Evolutionary conservation across 2,797 vertebrate species (phyloP).

Genomic region (Parauchenoglanis punctatus): DNA sequence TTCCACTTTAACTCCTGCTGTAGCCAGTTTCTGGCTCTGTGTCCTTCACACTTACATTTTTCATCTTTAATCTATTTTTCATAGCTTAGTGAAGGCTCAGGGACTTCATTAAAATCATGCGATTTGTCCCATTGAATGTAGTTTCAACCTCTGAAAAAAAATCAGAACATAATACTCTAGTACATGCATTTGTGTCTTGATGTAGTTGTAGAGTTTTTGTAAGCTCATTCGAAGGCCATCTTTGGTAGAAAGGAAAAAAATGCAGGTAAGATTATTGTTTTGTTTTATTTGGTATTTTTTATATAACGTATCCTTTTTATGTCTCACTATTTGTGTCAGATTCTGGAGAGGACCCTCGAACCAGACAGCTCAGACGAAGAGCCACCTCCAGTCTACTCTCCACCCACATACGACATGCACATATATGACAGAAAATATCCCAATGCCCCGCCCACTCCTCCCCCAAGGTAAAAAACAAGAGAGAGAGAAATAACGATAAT

Average conservation of each 20-base stretch:
- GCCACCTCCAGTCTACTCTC: constrained; percentile 93
- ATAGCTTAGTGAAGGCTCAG: not conserved
- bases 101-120: not conserved
- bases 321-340: constrained; percentile 71
- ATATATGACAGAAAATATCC: constrained; percentile 82
- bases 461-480: constrained; percentile 79
- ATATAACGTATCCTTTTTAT: constrained; percentile 8
- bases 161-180: not conserved
- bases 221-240: not conserved
- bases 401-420: constrained; percentile 89
- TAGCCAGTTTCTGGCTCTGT: not conserved
- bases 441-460: constrained; percentile 80
- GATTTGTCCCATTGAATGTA: not conserved
- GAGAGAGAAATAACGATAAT: not conserved
- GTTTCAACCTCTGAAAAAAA: not conserved
- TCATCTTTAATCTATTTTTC: constrained; percentile 13
- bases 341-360: constrained; percentile 92
- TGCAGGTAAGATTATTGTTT: not conserved
- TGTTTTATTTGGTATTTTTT: not conserved
- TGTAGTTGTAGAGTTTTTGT: not conserved
- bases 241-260: not conserved
- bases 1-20: not conserved
- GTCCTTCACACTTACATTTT: not conserved
- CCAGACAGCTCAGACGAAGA: constrained; percentile 97
- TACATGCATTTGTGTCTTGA: not conserved